Conservation (phyloP, 2,797 vertebrate species). For the Semaprochilodus insignis region DNA sequence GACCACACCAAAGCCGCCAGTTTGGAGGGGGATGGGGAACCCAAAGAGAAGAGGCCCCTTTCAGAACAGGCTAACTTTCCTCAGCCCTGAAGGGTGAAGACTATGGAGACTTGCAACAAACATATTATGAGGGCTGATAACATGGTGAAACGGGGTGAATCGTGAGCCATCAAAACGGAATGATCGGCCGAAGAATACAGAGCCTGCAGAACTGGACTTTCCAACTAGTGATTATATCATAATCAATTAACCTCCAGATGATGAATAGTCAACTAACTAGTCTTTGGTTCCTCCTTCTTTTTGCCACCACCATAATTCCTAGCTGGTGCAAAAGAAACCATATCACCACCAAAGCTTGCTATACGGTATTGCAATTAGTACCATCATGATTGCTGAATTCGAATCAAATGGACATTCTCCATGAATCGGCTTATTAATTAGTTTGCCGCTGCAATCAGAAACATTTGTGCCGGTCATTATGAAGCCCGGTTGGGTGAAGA, state of each 20-base stretch:
- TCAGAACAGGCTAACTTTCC: slow-evolving; percentile 28
- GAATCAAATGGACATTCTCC: no score
- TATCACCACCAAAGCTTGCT: no score
- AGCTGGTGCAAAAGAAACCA: no score
- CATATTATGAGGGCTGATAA: slow-evolving; percentile 48
- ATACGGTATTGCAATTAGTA: no score
- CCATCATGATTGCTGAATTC: no score
- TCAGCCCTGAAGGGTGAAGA: slow-evolving; percentile 62
- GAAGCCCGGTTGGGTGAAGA: no score
- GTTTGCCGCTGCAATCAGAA: no score
- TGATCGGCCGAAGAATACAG: slow-evolving; percentile 35
- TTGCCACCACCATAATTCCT: no score
- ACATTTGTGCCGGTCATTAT: no score
- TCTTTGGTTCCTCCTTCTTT: no score
- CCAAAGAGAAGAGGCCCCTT: slow-evolving; percentile 63
- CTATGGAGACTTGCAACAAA: slow-evolving; percentile 61
- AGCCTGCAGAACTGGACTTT: background rate
- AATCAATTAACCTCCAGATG: background rate
- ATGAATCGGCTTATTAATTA: no score
- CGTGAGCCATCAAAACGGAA: slow-evolving; percentile 46
- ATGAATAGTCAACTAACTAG: background rate
- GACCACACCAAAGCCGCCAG: slow-evolving; percentile 65
- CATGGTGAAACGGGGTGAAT: slow-evolving; percentile 24
- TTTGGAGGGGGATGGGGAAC: slow-evolving; percentile 59
- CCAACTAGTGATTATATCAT: background rate